Conservation (phyloP, 2,888 invertebrate species). For the Polyommatus icarus region DNA sequence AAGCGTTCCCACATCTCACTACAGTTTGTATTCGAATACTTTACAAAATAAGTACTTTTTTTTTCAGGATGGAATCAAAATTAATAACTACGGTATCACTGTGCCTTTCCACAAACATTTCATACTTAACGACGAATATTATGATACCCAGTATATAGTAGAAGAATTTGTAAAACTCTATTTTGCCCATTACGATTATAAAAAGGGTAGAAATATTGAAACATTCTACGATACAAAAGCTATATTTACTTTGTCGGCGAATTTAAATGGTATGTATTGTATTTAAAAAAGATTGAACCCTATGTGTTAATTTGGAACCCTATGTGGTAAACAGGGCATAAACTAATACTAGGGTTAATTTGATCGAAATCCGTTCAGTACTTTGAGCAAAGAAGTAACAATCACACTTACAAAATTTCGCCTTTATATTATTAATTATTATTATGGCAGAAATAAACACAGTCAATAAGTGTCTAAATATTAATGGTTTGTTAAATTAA, state of each 20-base stretch:
- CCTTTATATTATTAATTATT: neutral
- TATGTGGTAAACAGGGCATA: neutral
- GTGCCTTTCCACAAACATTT: slow-evolving; percentile 61
- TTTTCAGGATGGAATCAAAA: slow-evolving; percentile 65
- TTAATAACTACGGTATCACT: slow-evolving; percentile 56
- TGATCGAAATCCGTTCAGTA: neutral
- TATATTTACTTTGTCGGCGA: slow-evolving; percentile 48
- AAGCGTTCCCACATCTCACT: no score
- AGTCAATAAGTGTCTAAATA: no score
- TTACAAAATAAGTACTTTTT: neutral
- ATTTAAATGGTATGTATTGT: slow-evolving; percentile 48
- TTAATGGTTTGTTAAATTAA: neutral
- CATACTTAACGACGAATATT: slow-evolving; percentile 49
- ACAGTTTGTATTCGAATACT: no score
- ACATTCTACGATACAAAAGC: slow-evolving; percentile 53
- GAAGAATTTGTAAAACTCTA: slow-evolving; percentile 66
- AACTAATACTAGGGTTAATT: neutral
- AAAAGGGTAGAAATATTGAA: slow-evolving; percentile 45
- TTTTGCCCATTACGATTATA: slow-evolving; percentile 59
- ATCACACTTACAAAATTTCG: neutral
- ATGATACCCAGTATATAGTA: slow-evolving; percentile 55
- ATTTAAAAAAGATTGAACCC: no score
- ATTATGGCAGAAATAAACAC: no score
- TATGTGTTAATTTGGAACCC: no score
- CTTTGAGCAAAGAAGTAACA: neutral